These are phyloP conservation scores for Galendromus occidentalis DNA, from an alignment of 1,140 invertebrate genomes.

Conservation along the genomic window DNA sequence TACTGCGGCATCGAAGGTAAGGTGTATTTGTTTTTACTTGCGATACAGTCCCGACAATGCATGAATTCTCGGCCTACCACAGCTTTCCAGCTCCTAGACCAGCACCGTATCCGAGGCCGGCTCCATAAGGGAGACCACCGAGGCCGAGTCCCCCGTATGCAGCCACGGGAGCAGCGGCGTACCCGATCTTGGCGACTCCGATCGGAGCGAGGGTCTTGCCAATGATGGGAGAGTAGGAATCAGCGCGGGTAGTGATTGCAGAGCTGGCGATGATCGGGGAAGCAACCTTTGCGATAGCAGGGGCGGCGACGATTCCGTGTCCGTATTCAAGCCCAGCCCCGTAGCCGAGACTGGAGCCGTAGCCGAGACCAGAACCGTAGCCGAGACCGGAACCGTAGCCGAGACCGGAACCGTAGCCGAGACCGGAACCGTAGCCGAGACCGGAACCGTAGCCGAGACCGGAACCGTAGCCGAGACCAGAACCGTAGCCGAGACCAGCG, in stretches of 20 bases:
- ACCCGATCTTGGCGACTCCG: background rate
- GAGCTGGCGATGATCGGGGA: background rate
- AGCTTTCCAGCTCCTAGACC: too few species aligned
- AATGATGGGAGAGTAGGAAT: background rate
- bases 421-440: background rate
- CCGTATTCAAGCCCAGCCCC: background rate
- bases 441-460: background rate
- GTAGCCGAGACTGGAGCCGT: background rate
- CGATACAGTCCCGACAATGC: too few species aligned
- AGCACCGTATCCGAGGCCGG: background rate
- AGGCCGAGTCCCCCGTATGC: background rate
- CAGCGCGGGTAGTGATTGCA: slow-evolving; percentile 1
- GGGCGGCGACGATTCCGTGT: background rate
- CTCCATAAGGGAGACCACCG: background rate
- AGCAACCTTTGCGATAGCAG: background rate
- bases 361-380: background rate
- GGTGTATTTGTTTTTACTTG: too few species aligned
- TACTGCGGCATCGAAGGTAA: too few species aligned
- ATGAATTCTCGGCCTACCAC: too few species aligned
- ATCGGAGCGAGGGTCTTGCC: slow-evolving; percentile 1
- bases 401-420: too few species aligned
- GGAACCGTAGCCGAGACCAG: background rate
- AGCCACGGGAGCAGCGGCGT: background rate
- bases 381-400: background rate
- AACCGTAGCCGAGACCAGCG: background rate